A percentile compares a stretch with the other conserved stretches of the same genome.
Evolutionary conservation across 1,140 invertebrate genomes (phyloP).

Genomic region (Dreissena polymorpha): DNA sequence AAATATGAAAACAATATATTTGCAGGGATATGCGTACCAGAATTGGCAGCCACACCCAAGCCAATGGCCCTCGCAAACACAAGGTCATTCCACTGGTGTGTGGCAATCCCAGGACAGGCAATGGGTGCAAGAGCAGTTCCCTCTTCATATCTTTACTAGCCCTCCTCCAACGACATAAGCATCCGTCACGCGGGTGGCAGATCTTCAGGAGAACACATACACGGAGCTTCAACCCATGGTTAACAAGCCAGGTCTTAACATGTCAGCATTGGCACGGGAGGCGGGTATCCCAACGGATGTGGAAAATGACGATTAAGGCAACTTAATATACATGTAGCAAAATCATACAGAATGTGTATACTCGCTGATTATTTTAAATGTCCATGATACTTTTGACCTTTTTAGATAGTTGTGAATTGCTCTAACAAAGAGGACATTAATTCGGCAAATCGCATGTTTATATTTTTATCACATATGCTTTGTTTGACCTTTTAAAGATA

Average conservation of each 20-base stretch:
- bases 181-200: conserved; percentile 6
- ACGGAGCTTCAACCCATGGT: conserved; percentile 3
- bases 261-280: conserved; percentile 6
- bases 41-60: too few relatives aligned
- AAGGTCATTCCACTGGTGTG: too few relatives aligned
- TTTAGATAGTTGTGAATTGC: too few relatives aligned
- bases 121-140: conserved; percentile 3
- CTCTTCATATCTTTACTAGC: conserved; percentile 8
- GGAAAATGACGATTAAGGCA: conserved; percentile 7
- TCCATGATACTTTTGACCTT: too few relatives aligned
- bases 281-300: conserved; percentile 6
- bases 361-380: too few relatives aligned
- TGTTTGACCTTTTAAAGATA: too few relatives aligned
- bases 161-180: conserved; percentile 3
- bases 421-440: too few relatives aligned
- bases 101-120: conserved; percentile 6
- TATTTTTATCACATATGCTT: conserved; percentile 5
- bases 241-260: conserved; percentile 4
- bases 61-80: too few relatives aligned
- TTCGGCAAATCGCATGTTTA: conserved; percentile 8
- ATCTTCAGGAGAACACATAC: conserved; percentile 4
- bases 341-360: conserved; percentile 8
- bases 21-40: too few relatives aligned
- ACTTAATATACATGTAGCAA: conserved; percentile 5
- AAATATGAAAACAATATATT: too few relatives aligned